Evolutionary conservation across 2,113 vertebrate genomes (phyloP).

Genomic region (Ameiurus melas): DNA sequence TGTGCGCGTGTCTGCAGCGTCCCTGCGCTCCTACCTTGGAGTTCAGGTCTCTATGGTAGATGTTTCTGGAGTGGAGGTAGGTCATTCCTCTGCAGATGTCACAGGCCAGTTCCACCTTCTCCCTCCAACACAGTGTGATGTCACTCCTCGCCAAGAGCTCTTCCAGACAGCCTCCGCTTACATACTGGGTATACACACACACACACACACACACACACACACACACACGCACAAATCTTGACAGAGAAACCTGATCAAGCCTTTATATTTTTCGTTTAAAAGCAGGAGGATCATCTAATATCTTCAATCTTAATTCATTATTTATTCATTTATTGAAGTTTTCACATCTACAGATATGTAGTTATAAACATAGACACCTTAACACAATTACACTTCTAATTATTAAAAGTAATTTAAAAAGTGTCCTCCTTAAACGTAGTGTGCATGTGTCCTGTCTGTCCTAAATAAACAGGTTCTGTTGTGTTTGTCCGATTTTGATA

Average conservation of each 20-base stretch:
- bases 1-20: background rate
- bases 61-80: conserved; percentile 77
- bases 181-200: conserved; percentile 62
- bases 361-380: background rate
- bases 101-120: conserved; percentile 73
- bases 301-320: background rate
- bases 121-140: conserved; percentile 69
- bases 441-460: background rate
- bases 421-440: background rate
- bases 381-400: background rate
- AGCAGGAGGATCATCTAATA: background rate
- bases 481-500: background rate
- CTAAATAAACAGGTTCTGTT: background rate
- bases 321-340: background rate
- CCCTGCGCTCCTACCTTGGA: conserved; percentile 68
- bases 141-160: conserved; percentile 73
- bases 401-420: background rate
- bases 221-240: conserved; percentile 19
- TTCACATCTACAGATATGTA: background rate
- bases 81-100: conserved; percentile 77
- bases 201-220: conserved; percentile 37
- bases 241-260: background rate
- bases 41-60: conserved; percentile 79
- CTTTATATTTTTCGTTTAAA: background rate
- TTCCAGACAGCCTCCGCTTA: conserved; percentile 77